Percentiles rank a stretch among this genome's conserved stretches.
These are phyloP conservation scores for Calameuta filiformis DNA, from an alignment of 2,888 invertebrate species.

Conservation along the genomic window DNA sequence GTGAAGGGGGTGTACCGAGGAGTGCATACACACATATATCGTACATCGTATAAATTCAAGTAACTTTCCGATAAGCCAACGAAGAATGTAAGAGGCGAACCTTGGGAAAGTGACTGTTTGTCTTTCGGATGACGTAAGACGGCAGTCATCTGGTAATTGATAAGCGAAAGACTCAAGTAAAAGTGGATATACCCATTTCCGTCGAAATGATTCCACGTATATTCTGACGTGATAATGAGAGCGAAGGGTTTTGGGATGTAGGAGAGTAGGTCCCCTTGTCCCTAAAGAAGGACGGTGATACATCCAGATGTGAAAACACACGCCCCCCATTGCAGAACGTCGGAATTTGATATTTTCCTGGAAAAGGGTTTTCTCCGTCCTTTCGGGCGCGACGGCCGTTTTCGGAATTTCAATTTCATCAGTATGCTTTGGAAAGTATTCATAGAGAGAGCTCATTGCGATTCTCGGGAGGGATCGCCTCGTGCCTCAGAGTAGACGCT, in stretches of 20 bases:
- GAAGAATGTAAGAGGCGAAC: background rate
- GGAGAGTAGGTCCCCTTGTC: background rate
- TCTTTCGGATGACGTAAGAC: background rate
- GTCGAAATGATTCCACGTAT: background rate
- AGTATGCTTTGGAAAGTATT: background rate
- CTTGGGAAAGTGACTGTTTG: background rate
- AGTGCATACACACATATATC: too few relatives aligned
- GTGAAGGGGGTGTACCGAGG: too few relatives aligned
- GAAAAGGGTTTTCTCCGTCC: background rate
- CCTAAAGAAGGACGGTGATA: background rate
- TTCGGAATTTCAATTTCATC: background rate
- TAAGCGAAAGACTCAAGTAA: background rate
- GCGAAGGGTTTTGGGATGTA: background rate
- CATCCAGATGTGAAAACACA: background rate
- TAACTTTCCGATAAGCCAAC: background rate
- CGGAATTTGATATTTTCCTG: background rate
- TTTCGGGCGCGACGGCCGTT: background rate
- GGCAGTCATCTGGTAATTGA: background rate
- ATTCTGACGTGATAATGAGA: background rate
- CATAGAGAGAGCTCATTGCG: conserved; percentile 1
- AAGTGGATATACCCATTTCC: background rate
- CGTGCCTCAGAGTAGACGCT: background rate
- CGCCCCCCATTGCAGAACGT: background rate
- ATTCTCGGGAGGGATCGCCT: background rate
- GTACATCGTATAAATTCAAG: background rate